Percentiles rank a stretch among this genome's conserved stretches.
These are phyloP conservation scores for Phenacoccus solenopsis DNA, from an alignment of 1,140 invertebrate genomes.

Conservation along the genomic window DNA sequence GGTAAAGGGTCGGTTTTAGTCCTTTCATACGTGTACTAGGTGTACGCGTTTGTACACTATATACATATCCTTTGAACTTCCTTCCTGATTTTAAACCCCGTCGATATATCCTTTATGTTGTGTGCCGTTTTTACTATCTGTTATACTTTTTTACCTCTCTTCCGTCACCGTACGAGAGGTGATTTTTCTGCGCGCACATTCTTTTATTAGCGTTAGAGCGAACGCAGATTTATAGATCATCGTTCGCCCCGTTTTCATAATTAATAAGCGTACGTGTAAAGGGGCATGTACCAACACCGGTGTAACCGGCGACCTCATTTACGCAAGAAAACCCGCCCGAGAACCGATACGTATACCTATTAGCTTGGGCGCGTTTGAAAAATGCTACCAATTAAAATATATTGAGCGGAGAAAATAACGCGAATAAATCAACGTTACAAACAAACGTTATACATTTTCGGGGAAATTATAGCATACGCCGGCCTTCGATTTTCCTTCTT, in stretches of 20 bases:
- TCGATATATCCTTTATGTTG: neutral
- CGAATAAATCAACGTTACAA: neutral
- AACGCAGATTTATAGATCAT: conserved; percentile 2
- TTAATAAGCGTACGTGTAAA: conserved; percentile 2
- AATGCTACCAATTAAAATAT: conserved; percentile 3
- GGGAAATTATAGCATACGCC: neutral
- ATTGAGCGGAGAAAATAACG: neutral
- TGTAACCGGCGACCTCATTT: neutral
- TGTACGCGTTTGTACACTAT: neutral
- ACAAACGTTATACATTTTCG: neutral
- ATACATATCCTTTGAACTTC: neutral
- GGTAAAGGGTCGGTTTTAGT: neutral
- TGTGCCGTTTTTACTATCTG: neutral
- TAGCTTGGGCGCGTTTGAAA: neutral
- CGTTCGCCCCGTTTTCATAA: neutral
- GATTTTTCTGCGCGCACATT: neutral
- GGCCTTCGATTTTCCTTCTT: neutral
- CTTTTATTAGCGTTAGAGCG: neutral
- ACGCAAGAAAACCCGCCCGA: neutral
- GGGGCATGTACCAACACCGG: neutral
- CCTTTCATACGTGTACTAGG: no score
- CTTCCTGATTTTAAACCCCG: neutral
- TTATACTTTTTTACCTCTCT: conserved; percentile 4
- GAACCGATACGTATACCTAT: no score
- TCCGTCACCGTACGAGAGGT: no score